Evolutionary conservation across 1,140 invertebrate species (phyloP).

Genomic region (Calosoma granatense): DNA sequence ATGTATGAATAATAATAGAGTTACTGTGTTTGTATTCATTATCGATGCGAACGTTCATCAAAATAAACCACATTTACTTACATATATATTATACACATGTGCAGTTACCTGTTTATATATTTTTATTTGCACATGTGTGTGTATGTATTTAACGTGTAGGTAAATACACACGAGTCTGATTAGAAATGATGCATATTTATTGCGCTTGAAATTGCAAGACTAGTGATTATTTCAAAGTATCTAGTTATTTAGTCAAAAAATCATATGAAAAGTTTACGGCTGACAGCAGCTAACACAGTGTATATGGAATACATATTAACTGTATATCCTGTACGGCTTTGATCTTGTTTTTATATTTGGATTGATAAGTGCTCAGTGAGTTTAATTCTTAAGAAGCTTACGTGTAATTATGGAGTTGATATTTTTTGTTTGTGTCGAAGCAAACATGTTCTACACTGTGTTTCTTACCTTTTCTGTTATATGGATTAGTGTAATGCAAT

Average conservation of each 20-base stretch:
- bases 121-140: no score
- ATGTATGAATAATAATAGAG: no score
- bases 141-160: no score
- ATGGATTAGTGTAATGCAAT: background rate
- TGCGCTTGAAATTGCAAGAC: background rate
- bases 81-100: no score
- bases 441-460: background rate
- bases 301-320: background rate
- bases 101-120: no score
- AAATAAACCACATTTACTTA: no score
- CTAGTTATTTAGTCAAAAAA: background rate
- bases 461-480: background rate
- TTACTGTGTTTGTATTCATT: no score
- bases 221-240: background rate
- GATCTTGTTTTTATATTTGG: background rate
- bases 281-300: no score
- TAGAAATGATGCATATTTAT: background rate
- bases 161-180: background rate
- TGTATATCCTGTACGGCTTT: background rate
- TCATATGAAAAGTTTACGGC: background rate
- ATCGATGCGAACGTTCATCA: no score
- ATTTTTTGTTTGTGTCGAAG: background rate
- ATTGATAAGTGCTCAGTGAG: background rate
- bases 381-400: background rate
- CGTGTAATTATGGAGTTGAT: background rate